Percentiles rank a stretch among this genome's conserved stretches.
Conservation (phyloP, 2,113 vertebrate species). For the Thamnophis sirtalis region DNA sequence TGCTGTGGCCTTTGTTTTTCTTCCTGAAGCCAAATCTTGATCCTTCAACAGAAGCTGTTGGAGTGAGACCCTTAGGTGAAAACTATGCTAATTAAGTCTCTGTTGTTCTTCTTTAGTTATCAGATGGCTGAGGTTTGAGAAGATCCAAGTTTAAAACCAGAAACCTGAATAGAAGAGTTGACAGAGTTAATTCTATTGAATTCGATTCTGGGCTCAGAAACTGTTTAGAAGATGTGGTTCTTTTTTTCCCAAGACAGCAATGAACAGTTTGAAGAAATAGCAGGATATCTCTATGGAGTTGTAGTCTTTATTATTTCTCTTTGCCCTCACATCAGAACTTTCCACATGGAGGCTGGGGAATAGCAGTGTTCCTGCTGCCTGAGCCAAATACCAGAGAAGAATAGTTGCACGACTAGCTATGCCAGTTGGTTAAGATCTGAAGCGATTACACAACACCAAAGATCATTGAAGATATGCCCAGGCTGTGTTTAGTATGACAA, state of each 20-base stretch:
- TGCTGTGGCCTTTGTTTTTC: conserved; percentile 99
- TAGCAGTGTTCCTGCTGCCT: conserved; percentile 52
- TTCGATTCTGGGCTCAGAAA: fast-evolving
- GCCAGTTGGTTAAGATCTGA: not conserved
- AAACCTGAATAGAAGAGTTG: fast-evolving
- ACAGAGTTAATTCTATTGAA: not conserved
- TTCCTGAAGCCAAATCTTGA: conserved; percentile 75
- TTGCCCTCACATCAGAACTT: not conserved
- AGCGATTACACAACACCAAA: not conserved
- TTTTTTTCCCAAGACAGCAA: not conserved
- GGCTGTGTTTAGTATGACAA: not conserved
- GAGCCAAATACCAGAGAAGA: conserved; percentile 56
- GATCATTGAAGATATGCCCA: not conserved
- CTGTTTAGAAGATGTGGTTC: not conserved
- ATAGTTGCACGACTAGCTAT: fast-evolving
- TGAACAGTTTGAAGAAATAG: not conserved
- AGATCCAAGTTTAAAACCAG: not conserved
- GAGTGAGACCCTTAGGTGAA: too few species aligned
- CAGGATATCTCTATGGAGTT: not conserved
- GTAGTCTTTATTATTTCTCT: not conserved
- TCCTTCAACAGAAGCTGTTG: not conserved
- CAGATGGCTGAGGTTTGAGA: not conserved
- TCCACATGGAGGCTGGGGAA: not conserved
- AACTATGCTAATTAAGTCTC: fast-evolving
- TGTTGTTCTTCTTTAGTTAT: not conserved